Conservation (phyloP, 92 coral and sea anemone genomes). For the Phenganax stokvisi region DNA sequence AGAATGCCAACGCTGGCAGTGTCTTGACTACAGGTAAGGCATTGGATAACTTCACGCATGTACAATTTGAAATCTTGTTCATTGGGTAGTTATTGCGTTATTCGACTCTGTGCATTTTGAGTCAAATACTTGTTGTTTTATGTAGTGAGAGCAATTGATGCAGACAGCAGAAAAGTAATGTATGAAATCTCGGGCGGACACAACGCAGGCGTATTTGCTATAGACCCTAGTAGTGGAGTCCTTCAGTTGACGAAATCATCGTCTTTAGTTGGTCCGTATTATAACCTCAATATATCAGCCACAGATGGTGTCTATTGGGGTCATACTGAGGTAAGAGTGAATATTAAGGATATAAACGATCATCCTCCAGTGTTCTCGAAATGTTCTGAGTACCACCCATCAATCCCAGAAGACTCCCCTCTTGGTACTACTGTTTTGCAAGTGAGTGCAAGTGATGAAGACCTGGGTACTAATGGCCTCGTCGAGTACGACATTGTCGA, state of each 20-base stretch:
- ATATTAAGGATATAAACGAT: constrained; percentile 77
- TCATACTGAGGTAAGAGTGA: constrained; percentile 65
- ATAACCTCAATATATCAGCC: constrained; percentile 76
- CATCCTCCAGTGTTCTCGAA: constrained; percentile 81
- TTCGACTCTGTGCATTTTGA: not conserved
- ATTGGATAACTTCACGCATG: not conserved
- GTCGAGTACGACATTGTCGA: constrained; percentile 71
- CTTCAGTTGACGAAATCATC: constrained; percentile 57
- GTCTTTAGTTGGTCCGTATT: constrained; percentile 62
- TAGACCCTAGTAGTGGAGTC: constrained; percentile 72
- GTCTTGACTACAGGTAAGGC: constrained; percentile 79
- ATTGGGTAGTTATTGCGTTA: not conserved
- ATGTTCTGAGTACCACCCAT: constrained; percentile 68
- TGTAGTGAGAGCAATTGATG: constrained; percentile 85
- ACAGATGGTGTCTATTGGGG: constrained; percentile 74
- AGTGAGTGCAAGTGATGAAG: constrained; percentile 80
- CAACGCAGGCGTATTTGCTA: constrained; percentile 71
- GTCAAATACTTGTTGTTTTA: not conserved
- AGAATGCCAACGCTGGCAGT: constrained; percentile 74
- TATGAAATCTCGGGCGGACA: constrained; percentile 83
- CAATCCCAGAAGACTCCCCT: constrained; percentile 58
- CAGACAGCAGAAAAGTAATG: constrained; percentile 66
- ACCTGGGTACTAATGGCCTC: constrained; percentile 74
- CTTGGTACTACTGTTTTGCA: constrained; percentile 64
- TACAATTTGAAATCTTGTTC: not conserved